phyloP scores from a whole-genome alignment of 2,888 invertebrate species.

The Eupithecia subfuscata region DNA sequence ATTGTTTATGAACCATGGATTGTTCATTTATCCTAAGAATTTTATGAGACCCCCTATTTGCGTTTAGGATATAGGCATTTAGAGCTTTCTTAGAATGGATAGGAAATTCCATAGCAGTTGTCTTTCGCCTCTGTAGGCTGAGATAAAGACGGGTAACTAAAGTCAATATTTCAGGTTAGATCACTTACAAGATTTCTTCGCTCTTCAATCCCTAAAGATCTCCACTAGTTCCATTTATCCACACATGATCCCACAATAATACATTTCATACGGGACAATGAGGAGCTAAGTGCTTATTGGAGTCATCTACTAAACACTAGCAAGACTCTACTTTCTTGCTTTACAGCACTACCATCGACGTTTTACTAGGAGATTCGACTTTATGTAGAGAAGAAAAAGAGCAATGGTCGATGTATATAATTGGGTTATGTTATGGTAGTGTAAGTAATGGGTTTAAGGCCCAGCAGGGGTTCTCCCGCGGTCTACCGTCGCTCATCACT shows the following conservation, averaged over 20 bases:
- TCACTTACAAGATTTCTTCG: neutral
- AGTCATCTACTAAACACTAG: slow-evolving; percentile 22
- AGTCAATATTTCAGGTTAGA: neutral
- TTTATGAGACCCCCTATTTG: neutral
- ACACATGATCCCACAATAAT: slow-evolving; percentile 62
- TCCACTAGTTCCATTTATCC: slow-evolving; percentile 62
- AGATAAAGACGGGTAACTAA: neutral
- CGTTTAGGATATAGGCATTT: neutral
- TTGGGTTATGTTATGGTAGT: slow-evolving; percentile 34
- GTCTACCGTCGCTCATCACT: slow-evolving; percentile 83
- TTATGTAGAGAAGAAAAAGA: neutral
- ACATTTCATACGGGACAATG: slow-evolving; percentile 76
- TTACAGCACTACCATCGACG: slow-evolving; percentile 28
- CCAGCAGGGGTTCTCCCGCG: slow-evolving; percentile 70
- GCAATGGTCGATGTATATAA: slow-evolving; percentile 13
- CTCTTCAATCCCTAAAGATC: slow-evolving; percentile 7
- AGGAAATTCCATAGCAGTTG: neutral
- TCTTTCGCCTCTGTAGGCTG: neutral
- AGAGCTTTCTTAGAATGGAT: neutral
- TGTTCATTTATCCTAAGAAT: neutral
- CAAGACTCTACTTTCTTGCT: slow-evolving; percentile 19
- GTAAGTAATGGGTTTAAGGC: slow-evolving; percentile 52
- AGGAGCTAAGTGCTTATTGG: slow-evolving; percentile 71
- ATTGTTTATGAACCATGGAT: neutral
- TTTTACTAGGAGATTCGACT: neutral